A percentile compares a stretch with the other conserved stretches of the same genome.
Evolutionary conservation across 2,797 vertebrate species (phyloP).

Genomic region (Oreochromis mossambicus): DNA sequence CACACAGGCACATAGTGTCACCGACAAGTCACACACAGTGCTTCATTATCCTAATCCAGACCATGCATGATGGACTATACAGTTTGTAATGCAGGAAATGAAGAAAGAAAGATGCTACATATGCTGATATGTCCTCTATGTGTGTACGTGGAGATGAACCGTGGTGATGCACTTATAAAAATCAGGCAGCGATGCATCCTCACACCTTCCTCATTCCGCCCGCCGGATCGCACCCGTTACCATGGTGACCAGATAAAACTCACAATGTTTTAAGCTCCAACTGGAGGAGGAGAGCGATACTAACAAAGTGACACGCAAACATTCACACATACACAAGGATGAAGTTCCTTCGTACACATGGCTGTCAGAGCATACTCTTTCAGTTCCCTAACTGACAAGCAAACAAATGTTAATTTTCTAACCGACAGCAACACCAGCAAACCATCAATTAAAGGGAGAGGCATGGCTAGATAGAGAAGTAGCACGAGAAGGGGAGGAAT

Average conservation of each 20-base stretch:
- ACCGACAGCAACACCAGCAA: slow-evolving; percentile 48
- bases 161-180: slow-evolving; percentile 75
- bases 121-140: background rate
- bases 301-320: slow-evolving; percentile 59
- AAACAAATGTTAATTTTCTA: slow-evolving; percentile 67
- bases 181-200: slow-evolving; percentile 78
- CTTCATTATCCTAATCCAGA: background rate
- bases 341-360: slow-evolving; percentile 49
- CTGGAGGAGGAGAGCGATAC: slow-evolving; percentile 74
- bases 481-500: slow-evolving; percentile 26
- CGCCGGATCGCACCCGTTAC: slow-evolving; percentile 82
- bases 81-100: background rate
- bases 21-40: background rate
- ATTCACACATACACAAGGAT: slow-evolving; percentile 16
- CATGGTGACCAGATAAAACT: slow-evolving; percentile 98
- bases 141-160: slow-evolving; percentile 23
- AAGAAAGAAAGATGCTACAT: background rate
- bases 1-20: background rate
- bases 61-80: background rate
- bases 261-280: slow-evolving; percentile 90
- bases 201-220: slow-evolving; percentile 78
- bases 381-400: slow-evolving; percentile 57
- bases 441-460: slow-evolving; percentile 54
- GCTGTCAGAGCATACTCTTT: slow-evolving; percentile 45
- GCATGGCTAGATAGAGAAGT: slow-evolving; percentile 44